Evolutionary conservation across 2,113 vertebrate genomes (phyloP).

Genomic region (Phoenicopterus ruber): DNA sequence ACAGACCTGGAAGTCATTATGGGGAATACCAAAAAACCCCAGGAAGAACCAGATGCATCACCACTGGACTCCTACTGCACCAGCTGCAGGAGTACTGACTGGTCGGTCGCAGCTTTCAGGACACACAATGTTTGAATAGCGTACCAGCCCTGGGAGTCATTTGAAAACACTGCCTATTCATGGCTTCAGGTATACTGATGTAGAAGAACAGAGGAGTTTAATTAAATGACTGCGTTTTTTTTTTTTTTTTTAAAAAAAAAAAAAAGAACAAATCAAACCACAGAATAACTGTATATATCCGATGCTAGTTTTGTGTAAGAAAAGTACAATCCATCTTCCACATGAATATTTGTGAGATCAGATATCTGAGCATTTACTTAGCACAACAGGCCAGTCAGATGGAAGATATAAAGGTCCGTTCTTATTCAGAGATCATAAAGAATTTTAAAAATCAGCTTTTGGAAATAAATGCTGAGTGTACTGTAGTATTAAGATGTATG

Average conservation of each 20-base stretch:
- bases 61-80: neutral
- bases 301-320: neutral
- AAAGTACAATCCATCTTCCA: neutral
- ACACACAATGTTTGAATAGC: rapidly evolving
- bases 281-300: neutral
- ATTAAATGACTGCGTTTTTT: neutral
- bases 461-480: neutral
- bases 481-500: neutral
- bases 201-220: neutral
- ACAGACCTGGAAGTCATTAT: neutral
- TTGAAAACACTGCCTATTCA: neutral
- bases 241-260: neutral
- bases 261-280: neutral
- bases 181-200: neutral
- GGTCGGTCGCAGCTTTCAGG: neutral
- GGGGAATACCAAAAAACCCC: neutral
- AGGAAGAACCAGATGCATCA: neutral
- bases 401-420: neutral
- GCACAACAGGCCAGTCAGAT: neutral
- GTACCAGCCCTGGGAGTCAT: neutral
- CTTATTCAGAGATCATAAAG: neutral
- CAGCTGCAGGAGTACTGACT: neutral
- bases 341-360: neutral
- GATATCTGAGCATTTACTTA: neutral
- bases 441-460: neutral